Conservation (phyloP, 2,888 invertebrate genomes). For the Aquatica leii region DNA sequence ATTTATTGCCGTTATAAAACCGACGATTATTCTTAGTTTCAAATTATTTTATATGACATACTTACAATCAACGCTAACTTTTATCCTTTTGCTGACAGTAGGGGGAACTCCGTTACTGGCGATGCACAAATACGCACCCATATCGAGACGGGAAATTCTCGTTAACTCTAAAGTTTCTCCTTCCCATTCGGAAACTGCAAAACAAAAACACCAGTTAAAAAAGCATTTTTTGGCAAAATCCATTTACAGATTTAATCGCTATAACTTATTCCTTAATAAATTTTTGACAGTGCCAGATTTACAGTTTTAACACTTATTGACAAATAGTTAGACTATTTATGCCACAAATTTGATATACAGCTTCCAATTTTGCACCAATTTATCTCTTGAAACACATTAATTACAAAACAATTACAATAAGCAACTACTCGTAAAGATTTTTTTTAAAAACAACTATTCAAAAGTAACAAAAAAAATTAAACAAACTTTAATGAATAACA, state of each 20-base stretch:
- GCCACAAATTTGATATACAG: too few species aligned
- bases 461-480: too few species aligned
- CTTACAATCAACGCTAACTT: conserved; percentile 95
- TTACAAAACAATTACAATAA: too few species aligned
- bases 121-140: conserved; percentile 93
- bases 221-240: not conserved
- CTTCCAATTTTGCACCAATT: too few species aligned
- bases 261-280: not conserved
- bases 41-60: conserved; percentile 52
- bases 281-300: not conserved
- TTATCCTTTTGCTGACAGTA: conserved; percentile 88
- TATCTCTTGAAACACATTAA: too few species aligned
- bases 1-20: conserved; percentile 14
- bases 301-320: not conserved
- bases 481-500: too few species aligned
- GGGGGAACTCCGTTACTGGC: conserved; percentile 91
- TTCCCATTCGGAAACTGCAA: conserved; percentile 81
- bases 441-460: too few species aligned
- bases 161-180: conserved; percentile 85
- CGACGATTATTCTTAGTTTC: not conserved
- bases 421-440: too few species aligned
- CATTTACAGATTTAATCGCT: too few species aligned
- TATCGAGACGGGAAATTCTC: conserved; percentile 85
- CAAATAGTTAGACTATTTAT: too few species aligned
- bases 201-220: not conserved